Evolutionary conservation across 2,797 vertebrate genomes (phyloP).

Genomic region (Hapalemur alaotrensis): DNA sequence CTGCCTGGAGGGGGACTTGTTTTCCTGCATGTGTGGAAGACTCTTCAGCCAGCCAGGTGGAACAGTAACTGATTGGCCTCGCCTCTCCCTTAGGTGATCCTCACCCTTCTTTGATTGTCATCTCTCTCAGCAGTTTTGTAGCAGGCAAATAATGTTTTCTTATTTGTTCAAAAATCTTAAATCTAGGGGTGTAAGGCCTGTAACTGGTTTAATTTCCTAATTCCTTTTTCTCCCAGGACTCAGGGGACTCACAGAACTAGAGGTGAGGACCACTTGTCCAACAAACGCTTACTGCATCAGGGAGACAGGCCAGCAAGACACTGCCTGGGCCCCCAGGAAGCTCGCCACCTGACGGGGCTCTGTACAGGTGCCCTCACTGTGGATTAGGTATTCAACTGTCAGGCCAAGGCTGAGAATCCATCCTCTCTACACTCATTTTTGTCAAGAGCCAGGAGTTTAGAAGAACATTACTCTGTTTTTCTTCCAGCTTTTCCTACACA

Average conservation of each 20-base stretch:
- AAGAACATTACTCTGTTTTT: constrained; percentile 11
- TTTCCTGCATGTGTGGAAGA: not conserved
- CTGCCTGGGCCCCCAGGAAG: not conserved
- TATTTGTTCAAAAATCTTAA: not conserved
- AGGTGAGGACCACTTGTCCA: too few relatives aligned
- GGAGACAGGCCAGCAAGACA: not conserved
- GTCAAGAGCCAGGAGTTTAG: not conserved
- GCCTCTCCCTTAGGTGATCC: not conserved
- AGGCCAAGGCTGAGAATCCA: not conserved
- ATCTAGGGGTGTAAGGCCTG: not conserved
- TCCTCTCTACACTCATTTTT: not conserved
- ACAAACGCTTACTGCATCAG: not conserved
- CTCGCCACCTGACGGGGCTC: not conserved
- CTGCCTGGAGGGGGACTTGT: not conserved
- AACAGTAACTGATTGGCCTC: too few relatives aligned
- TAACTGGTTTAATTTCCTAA: not conserved
- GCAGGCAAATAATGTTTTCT: not conserved
- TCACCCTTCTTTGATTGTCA: not conserved
- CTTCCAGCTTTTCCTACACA: constrained; percentile 6
- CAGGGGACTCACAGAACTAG: not conserved
- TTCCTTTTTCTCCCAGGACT: not conserved
- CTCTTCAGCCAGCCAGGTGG: not conserved
- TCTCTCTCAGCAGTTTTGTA: not conserved
- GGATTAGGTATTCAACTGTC: not conserved
- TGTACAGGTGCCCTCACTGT: too few relatives aligned